Evolutionary conservation across 2,888 invertebrate genomes (phyloP).

Genomic region (Atherix ibis): DNA sequence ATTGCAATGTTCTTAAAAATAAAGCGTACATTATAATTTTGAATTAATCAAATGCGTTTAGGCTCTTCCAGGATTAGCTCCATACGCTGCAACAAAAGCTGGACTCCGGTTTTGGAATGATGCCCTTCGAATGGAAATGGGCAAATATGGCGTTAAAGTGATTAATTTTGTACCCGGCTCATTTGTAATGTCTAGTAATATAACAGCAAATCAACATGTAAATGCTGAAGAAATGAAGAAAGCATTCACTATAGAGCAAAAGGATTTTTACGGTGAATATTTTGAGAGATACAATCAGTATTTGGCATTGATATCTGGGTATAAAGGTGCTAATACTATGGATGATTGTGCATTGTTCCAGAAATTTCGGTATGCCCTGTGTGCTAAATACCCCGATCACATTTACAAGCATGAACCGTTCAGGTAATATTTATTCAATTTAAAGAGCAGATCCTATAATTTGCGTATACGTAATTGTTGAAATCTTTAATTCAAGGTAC

Average conservation of each 20-base stretch:
- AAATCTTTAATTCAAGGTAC: slow-evolving; percentile 23
- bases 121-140: slow-evolving; percentile 55
- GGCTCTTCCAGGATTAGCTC: slow-evolving; percentile 50
- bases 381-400: slow-evolving; percentile 40
- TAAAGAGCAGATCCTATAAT: too few species aligned
- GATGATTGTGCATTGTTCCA: slow-evolving; percentile 38
- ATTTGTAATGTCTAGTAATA: slow-evolving; percentile 50
- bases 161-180: slow-evolving; percentile 66
- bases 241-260: slow-evolving; percentile 45
- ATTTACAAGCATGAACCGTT: slow-evolving; percentile 54
- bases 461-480: too few species aligned
- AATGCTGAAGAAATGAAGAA: slow-evolving; percentile 48
- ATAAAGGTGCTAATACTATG: slow-evolving; percentile 38
- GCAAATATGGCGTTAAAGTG: slow-evolving; percentile 53
- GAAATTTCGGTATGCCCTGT: slow-evolving; percentile 46
- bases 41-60: too few species aligned
- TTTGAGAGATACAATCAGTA: slow-evolving; percentile 47
- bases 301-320: slow-evolving; percentile 33
- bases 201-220: slow-evolving; percentile 45
- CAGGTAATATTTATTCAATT: slow-evolving; percentile 33
- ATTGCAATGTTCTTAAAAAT: background rate
- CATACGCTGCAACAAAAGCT: slow-evolving; percentile 71
- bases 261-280: slow-evolving; percentile 45
- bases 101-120: slow-evolving; percentile 58
- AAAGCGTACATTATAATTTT: background rate